phyloP scores from a whole-genome alignment of 2,113 vertebrate species.

The Holacanthus passer region DNA sequence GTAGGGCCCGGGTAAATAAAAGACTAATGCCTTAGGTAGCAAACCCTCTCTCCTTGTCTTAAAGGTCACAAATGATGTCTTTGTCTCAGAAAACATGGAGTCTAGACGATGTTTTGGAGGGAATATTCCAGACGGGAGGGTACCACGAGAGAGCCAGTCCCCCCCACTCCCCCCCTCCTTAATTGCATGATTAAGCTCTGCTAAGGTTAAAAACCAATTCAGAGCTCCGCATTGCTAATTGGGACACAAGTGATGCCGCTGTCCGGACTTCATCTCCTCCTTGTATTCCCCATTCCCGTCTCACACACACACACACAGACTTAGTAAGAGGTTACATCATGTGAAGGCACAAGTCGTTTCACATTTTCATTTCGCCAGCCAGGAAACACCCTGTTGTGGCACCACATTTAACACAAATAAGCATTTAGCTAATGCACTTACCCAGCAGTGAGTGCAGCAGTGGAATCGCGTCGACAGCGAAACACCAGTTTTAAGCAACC shows the following conservation, averaged over 20 bases:
- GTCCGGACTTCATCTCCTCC: constrained; percentile 47
- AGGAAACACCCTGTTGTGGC: constrained; percentile 58
- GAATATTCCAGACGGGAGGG: constrained; percentile 37
- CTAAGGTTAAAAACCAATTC: constrained; percentile 76
- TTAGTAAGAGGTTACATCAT: constrained; percentile 61
- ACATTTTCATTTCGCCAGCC: constrained; percentile 55
- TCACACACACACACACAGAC: constrained; percentile 33
- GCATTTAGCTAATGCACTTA: constrained; percentile 57
- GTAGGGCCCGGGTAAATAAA: constrained; percentile 50
- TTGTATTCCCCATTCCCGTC: constrained; percentile 12
- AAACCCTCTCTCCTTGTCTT: constrained; percentile 59
- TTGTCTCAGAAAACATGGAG: constrained; percentile 54
- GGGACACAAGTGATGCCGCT: constrained; percentile 58
- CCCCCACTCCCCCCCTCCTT: constrained; percentile 44
- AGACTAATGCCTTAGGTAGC: constrained; percentile 51
- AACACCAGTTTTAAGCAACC: constrained; percentile 17
- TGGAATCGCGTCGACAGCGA: neutral
- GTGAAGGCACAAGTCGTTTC: constrained; percentile 37
- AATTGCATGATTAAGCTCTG: constrained; percentile 76
- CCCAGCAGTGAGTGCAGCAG: constrained; percentile 43
- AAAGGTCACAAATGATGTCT: constrained; percentile 75
- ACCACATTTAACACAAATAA: constrained; percentile 50
- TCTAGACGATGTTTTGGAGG: constrained; percentile 55
- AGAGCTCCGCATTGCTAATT: constrained; percentile 71
- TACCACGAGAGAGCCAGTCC: constrained; percentile 35